phyloP scores from a whole-genome alignment of 2,888 invertebrate genomes.

The Eupithecia tripunctaria region DNA sequence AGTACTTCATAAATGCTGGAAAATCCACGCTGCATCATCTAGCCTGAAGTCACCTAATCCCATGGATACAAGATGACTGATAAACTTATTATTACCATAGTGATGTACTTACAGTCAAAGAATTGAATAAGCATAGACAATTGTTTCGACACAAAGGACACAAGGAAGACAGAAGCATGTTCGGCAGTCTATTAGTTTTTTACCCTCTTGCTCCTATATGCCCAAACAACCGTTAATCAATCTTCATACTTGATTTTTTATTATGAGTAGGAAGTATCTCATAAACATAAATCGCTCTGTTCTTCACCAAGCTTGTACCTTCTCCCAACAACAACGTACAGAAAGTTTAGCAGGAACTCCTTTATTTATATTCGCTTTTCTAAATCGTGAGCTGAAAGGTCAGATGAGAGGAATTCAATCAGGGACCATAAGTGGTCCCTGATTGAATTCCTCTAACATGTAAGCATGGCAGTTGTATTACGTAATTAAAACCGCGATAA shows the following conservation, averaged over 20 bases:
- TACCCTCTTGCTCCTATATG: background rate
- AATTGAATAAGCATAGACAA: no score
- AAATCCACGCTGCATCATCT: no score
- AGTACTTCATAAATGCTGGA: no score
- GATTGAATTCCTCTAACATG: no score
- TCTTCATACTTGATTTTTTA: background rate
- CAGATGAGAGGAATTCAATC: background rate
- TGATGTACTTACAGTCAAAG: no score
- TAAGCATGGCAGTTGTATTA: background rate
- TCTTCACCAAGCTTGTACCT: constrained; percentile 7
- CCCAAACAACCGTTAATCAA: background rate
- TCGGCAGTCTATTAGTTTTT: no score
- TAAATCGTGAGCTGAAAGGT: background rate
- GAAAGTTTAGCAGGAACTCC: constrained; percentile 51
- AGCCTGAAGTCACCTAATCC: no score
- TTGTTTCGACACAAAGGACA: no score
- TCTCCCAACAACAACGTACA: constrained; percentile 38
- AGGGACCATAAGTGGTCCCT: background rate
- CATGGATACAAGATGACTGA: no score
- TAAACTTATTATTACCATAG: no score
- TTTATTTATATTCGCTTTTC: constrained; percentile 52
- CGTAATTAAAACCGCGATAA: background rate
- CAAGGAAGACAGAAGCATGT: no score
- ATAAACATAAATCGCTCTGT: constrained; percentile 3
- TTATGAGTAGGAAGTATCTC: background rate